A percentile compares a stretch with the other conserved stretches of the same genome.
Evolutionary conservation across 2,888 invertebrate species (phyloP).

Genomic region (Epicampocera succincta): DNA sequence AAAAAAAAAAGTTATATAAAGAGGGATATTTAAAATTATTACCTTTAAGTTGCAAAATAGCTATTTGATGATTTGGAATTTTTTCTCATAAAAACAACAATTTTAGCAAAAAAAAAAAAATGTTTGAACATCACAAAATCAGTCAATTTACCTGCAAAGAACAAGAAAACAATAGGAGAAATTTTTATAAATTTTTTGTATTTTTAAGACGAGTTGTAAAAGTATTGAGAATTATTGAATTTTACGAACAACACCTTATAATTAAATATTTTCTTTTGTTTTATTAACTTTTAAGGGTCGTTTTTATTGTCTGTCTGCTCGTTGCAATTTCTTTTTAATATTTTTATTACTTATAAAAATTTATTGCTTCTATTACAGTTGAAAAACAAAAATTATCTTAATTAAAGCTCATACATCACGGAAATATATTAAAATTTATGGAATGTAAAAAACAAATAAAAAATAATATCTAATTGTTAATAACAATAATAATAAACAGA

Average conservation of each 20-base stretch:
- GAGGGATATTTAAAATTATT: too few relatives aligned
- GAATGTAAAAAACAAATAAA: constrained; percentile 24
- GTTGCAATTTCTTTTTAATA: not conserved
- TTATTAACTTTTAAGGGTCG: not conserved
- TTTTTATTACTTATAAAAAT: constrained; percentile 9
- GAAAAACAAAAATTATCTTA: not conserved
- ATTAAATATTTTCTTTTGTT: too few relatives aligned
- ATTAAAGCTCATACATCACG: not conserved
- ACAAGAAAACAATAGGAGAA: not conserved
- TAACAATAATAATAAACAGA: not conserved
- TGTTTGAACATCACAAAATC: not conserved
- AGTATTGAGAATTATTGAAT: not conserved
- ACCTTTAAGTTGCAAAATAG: too few relatives aligned
- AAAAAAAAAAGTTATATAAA: too few relatives aligned
- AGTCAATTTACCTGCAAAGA: constrained; percentile 4
- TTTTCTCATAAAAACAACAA: too few relatives aligned
- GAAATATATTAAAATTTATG: constrained; percentile 11
- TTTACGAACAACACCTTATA: too few relatives aligned
- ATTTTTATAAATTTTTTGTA: not conserved
- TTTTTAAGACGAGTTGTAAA: too few relatives aligned
- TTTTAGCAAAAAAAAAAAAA: constrained; percentile 8
- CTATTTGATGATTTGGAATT: too few relatives aligned
- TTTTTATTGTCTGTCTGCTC: too few relatives aligned
- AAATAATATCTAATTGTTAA: constrained; percentile 23
- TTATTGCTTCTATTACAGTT: not conserved